A percentile compares a stretch with the other conserved stretches of the same genome.
phyloP scores from a whole-genome alignment of 1,140 invertebrate genomes.

The Dendrolimus punctatus region DNA sequence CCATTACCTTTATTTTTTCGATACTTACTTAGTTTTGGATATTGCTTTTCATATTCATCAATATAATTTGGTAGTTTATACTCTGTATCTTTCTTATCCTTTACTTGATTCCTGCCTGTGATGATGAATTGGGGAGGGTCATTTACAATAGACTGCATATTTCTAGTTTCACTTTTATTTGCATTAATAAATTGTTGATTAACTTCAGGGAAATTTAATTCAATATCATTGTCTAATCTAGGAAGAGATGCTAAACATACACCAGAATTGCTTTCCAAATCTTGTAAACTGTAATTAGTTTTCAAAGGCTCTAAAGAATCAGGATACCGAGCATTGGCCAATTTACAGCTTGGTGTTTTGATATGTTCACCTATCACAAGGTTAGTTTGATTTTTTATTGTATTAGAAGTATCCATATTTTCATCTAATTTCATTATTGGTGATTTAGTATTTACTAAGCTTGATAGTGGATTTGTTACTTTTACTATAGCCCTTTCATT shows the following conservation, averaged over 20 bases:
- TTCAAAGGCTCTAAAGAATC: slow-evolving; percentile 27
- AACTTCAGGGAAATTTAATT: slow-evolving; percentile 63
- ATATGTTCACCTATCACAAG: slow-evolving; percentile 17
- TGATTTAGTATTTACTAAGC: slow-evolving; percentile 16
- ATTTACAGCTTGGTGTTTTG: slow-evolving; percentile 47
- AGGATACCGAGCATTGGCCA: slow-evolving; percentile 38
- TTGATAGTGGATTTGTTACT: slow-evolving; percentile 41
- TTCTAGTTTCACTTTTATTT: slow-evolving; percentile 44
- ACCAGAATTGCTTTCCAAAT: slow-evolving; percentile 54
- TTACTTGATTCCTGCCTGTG: slow-evolving; percentile 9
- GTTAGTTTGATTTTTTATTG: slow-evolving; percentile 11
- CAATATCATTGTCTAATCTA: slow-evolving; percentile 60
- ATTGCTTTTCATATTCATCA: slow-evolving; percentile 34
- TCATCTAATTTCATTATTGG: slow-evolving; percentile 25
- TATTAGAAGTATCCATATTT: slow-evolving; percentile 13
- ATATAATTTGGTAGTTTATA: not conserved
- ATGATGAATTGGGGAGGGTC: slow-evolving; percentile 15
- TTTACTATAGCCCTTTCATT: slow-evolving; percentile 59
- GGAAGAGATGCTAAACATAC: slow-evolving; percentile 59
- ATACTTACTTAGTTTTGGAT: slow-evolving; percentile 57
- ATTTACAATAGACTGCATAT: slow-evolving; percentile 12
- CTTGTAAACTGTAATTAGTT: slow-evolving; percentile 45
- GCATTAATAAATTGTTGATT: slow-evolving; percentile 66
- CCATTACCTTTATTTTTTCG: slow-evolving; percentile 41
- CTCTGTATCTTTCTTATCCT: slow-evolving; percentile 11